Conservation (phyloP, 2,888 invertebrate species). For the Callosobruchus maculatus region DNA sequence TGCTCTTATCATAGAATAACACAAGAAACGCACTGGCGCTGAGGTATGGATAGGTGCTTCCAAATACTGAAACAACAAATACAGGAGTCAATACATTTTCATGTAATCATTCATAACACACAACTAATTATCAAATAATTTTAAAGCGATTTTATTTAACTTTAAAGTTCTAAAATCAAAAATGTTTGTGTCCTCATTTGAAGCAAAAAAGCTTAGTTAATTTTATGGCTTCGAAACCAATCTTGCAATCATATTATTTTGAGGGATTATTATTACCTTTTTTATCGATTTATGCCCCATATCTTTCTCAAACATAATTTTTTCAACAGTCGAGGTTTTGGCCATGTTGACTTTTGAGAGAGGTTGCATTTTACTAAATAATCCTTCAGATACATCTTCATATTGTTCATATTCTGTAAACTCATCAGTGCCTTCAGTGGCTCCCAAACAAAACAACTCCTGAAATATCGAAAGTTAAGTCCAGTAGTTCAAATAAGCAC, state of each 20-base stretch:
- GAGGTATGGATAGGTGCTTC: slow-evolving; percentile 43
- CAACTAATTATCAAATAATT: too few species aligned
- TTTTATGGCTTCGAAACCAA: too few species aligned
- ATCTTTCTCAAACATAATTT: slow-evolving; percentile 33
- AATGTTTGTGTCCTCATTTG: too few species aligned
- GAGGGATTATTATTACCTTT: too few species aligned
- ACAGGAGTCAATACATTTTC: too few species aligned
- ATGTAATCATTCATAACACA: too few species aligned
- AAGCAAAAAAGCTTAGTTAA: too few species aligned
- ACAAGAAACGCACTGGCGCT: slow-evolving; percentile 40
- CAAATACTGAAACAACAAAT: slow-evolving; percentile 38
- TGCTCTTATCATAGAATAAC: slow-evolving; percentile 37
- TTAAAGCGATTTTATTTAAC: too few species aligned
- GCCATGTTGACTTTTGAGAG: slow-evolving; percentile 20
- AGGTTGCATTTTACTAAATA: slow-evolving; percentile 35
- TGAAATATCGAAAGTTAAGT: slow-evolving; percentile 24
- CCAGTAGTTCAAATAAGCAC: too few species aligned
- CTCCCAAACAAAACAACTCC: slow-evolving; percentile 41
- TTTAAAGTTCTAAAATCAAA: too few species aligned
- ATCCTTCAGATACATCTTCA: slow-evolving; percentile 19
- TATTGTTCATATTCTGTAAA: slow-evolving; percentile 15
- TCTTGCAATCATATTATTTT: too few species aligned
- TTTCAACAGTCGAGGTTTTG: background rate
- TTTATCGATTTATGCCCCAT: slow-evolving; percentile 30
- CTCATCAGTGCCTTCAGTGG: slow-evolving; percentile 26